phyloP scores from a whole-genome alignment of 2,113 vertebrate species.

The Psophia crepitans region DNA sequence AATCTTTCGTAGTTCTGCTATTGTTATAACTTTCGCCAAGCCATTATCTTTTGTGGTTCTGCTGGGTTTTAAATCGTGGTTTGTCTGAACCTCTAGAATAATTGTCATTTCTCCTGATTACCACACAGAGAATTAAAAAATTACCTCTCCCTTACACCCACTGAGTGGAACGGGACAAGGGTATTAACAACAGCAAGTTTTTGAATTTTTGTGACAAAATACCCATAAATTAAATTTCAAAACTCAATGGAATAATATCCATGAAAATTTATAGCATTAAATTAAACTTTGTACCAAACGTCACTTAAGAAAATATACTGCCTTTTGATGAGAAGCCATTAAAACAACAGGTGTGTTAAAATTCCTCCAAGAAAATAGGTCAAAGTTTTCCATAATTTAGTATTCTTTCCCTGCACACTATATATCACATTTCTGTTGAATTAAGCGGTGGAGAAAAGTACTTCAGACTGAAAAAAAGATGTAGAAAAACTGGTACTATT shows the following conservation, averaged over 20 bases:
- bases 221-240: background rate
- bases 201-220: background rate
- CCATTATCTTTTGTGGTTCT: too few species aligned
- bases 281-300: background rate
- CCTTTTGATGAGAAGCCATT: background rate
- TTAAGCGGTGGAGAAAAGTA: background rate
- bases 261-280: background rate
- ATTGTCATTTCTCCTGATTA: too few species aligned
- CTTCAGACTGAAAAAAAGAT: background rate
- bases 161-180: too few species aligned
- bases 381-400: background rate
- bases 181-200: background rate
- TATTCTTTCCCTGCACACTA: background rate
- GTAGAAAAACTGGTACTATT: background rate
- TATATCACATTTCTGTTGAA: background rate
- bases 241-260: background rate
- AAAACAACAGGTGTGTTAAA: background rate
- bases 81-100: too few species aligned
- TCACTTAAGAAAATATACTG: background rate
- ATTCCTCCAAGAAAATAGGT: background rate
- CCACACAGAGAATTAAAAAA: too few species aligned
- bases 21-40: too few species aligned
- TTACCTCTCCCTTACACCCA: too few species aligned
- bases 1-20: too few species aligned
- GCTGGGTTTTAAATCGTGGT: too few species aligned